Percentiles rank a stretch among this genome's conserved stretches.
Evolutionary conservation across 2,797 vertebrate species (phyloP).

Genomic region (Hippoglossus hippoglossus): DNA sequence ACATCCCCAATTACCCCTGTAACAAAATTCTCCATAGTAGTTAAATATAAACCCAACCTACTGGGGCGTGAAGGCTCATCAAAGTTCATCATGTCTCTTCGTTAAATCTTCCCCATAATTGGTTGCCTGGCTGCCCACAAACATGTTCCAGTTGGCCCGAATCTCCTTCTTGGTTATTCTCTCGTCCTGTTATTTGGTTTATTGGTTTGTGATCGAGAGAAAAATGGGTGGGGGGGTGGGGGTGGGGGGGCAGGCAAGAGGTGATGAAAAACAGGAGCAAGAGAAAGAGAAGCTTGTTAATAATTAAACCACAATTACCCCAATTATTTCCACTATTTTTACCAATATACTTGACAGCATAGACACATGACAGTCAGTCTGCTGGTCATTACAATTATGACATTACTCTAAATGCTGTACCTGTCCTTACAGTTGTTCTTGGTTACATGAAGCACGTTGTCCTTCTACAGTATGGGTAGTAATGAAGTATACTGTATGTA

Average conservation of each 20-base stretch:
- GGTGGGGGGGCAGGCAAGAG: background rate
- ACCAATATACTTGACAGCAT: background rate
- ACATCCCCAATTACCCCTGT: background rate
- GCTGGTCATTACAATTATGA: background rate
- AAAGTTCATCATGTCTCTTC: conserved; percentile 91
- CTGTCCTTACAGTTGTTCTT: background rate
- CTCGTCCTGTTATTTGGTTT: conserved; percentile 83
- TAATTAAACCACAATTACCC: conserved; percentile 64
- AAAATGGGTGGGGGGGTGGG: conserved; percentile 20
- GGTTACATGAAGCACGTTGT: no score
- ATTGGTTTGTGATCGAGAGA: conserved; percentile 57
- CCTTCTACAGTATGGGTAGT: background rate
- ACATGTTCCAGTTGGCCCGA: conserved; percentile 95
- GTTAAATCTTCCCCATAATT: conserved; percentile 95
- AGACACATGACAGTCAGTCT: background rate
- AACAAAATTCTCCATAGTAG: conserved; percentile 13
- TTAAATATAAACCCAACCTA: background rate
- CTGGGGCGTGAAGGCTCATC: conserved; percentile 45
- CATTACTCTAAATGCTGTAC: background rate
- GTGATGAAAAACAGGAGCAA: conserved; percentile 2
- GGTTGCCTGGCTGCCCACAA: conserved; percentile 94
- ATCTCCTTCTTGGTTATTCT: conserved; percentile 92
- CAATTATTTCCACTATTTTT: conserved; percentile 27
- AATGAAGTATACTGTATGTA: background rate
- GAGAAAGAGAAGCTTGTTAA: conserved; percentile 44